Evolutionary conservation across 1,140 invertebrate genomes (phyloP), one percentile per base, ranked within the genome.

Genomic region (Cryptotermes secundus): DNA sequence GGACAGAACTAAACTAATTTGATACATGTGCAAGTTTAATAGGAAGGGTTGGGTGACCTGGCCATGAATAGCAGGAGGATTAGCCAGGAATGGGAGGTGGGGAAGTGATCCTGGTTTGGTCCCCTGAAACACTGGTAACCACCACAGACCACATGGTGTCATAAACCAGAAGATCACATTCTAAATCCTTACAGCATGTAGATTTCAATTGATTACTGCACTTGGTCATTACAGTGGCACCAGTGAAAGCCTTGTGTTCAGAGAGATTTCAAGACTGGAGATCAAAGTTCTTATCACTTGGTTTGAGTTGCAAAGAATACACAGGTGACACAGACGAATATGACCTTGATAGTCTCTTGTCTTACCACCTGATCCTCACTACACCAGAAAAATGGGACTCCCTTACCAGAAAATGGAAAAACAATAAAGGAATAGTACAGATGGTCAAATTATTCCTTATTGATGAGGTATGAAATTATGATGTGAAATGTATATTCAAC

Each of bases 311-410:
- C 86, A 90, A 93, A 79, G 94, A 95, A 88, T 90, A 96, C 3
- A 97, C 96, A 9, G 95, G 96, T 6, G 96, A 96, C 88, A 92
- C 92, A 72, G 93, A 95, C 82, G 87, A 90, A n/a, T 90, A 93
- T 45, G 93, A 95, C 86, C 92, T 93, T 85, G 89, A 89, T 65
- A 89, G 90, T 81, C 85, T 92, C 72, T 84, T 49, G 14, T 86
- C 86, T 86, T 87, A 87, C 80, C 91, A 92, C 86, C 89, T 97
- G 53, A 94, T 97, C 86, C 91, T 96, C 85, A 96, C 96, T 24
- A 97, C 96, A 9, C 96, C 96, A 16, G 96, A 96, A 89, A 96
- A 96, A 90, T 96, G 95, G 95, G 96, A 97, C 88, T 93, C 93
- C 84, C 87, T 96, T 79, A 96, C 95, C 0, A 90, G 95, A 85